phyloP scores from a whole-genome alignment of 2,113 vertebrate species.

The Bos indicus region DNA sequence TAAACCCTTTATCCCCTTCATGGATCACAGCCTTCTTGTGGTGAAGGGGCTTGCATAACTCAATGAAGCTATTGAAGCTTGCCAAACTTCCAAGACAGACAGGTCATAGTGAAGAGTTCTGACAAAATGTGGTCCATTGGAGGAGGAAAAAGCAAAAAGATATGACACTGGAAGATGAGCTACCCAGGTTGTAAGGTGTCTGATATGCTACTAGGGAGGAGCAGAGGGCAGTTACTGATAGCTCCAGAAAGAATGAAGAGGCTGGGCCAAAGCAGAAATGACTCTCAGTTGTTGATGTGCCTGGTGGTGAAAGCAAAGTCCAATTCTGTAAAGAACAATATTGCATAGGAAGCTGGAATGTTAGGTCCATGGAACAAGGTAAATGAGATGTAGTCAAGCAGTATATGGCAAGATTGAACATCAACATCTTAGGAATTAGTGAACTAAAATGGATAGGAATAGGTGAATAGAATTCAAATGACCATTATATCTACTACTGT shows the following conservation, averaged over 20 bases:
- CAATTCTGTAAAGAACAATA: background rate
- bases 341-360: background rate
- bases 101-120: background rate
- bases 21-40: background rate
- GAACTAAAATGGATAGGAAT: background rate
- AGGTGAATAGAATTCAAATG: background rate
- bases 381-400: background rate
- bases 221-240: background rate
- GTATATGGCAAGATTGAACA: background rate
- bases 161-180: background rate
- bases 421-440: background rate
- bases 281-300: background rate
- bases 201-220: background rate
- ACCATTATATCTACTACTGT: background rate
- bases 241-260: background rate
- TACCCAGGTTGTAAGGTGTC: background rate
- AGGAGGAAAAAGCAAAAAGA: background rate
- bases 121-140: background rate
- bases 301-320: background rate
- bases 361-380: background rate
- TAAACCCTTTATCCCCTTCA: background rate
- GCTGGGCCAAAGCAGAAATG: background rate
- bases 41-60: background rate
- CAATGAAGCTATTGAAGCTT: background rate
- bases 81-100: background rate